These are phyloP conservation scores for Pomatostomus ruficeps DNA, from an alignment of 2,113 vertebrate species.

Conservation along the genomic window DNA sequence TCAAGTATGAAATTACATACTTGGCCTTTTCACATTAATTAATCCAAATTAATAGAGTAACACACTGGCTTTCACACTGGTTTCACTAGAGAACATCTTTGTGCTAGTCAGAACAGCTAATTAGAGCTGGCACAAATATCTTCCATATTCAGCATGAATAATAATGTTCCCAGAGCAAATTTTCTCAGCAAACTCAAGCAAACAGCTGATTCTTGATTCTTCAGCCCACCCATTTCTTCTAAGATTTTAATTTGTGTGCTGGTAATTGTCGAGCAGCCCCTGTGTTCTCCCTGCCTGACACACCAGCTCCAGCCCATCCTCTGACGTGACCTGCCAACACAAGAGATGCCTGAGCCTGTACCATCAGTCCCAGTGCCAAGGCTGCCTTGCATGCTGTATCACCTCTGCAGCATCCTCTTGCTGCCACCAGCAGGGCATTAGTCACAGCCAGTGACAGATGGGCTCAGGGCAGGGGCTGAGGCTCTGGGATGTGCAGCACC, in stretches of 20 bases:
- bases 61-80: background rate
- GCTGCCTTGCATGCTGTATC: background rate
- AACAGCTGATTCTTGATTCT: background rate
- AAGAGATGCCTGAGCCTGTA: no score
- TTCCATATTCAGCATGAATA: background rate
- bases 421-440: background rate
- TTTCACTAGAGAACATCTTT: background rate
- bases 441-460: background rate
- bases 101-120: background rate
- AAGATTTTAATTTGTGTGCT: background rate
- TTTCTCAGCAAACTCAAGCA: background rate
- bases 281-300: background rate
- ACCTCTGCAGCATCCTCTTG: background rate
- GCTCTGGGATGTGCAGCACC: background rate
- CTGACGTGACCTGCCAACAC: background rate
- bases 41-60: slow-evolving; percentile 10
- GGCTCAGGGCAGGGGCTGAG: background rate
- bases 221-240: background rate
- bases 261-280: background rate
- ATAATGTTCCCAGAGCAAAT: background rate
- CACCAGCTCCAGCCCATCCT: background rate
- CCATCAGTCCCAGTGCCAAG: background rate
- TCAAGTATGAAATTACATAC: background rate
- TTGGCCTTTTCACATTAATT: slow-evolving; percentile 24
- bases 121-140: slow-evolving; percentile 20